These are phyloP conservation scores for Carassius gibelio DNA, from an alignment of 2,113 vertebrate genomes.

Conservation along the genomic window DNA sequence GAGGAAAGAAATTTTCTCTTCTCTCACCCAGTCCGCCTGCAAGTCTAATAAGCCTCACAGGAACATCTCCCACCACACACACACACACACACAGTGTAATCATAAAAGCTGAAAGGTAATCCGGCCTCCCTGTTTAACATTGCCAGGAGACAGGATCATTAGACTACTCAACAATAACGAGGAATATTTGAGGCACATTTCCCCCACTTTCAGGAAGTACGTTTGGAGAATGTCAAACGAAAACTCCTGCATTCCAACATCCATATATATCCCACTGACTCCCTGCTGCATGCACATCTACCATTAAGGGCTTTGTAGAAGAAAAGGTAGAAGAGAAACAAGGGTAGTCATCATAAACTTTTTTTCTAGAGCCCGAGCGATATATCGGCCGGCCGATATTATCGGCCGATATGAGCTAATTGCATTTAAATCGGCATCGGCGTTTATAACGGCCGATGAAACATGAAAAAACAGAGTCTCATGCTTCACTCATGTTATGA, in stretches of 20 bases:
- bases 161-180: conserved; percentile 30
- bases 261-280: not conserved
- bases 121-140: conserved; percentile 12
- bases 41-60: not conserved
- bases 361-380: not conserved
- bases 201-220: conserved; percentile 23
- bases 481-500: no score
- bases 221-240: conserved; percentile 27
- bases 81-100: not conserved
- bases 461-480: no score
- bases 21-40: not conserved
- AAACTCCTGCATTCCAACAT: not conserved
- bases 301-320: conserved; percentile 10
- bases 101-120: conserved; percentile 44
- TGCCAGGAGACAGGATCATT: conserved; percentile 37
- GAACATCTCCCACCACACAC: not conserved
- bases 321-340: not conserved
- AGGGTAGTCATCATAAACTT: conserved; percentile 13
- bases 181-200: conserved; percentile 40
- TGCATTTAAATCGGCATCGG: no score
- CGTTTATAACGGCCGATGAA: no score
- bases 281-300: conserved; percentile 19
- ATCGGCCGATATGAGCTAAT: no score
- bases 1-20: conserved; percentile 6
- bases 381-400: no score